Evolutionary conservation across 2,888 invertebrate species (phyloP), one percentile per base, ranked within the genome.

Genomic region (Ectropis crepuscularia): DNA sequence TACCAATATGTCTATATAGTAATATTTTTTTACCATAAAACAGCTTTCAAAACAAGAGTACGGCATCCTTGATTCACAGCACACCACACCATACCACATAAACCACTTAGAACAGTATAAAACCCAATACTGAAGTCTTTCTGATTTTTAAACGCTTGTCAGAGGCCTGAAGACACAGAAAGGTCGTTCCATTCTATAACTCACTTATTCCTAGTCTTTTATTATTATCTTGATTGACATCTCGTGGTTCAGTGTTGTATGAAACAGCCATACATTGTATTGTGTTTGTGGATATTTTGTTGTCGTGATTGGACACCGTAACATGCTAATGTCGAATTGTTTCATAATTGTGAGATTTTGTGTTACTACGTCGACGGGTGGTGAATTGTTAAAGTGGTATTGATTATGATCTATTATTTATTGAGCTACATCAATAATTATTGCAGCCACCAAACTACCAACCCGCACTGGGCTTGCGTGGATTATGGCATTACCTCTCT

Each of bases 171-270:
- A 57, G 57, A 57, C 42, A 47, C 42, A 47, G 36, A 46, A 43
- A 57, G 53, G 55, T 45, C 61, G 50, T 61, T 43, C 36, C 5
- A 16, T 10, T 16, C 38, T 7, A 43, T 12, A 8, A 50, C 38
- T 45, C 9, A 37, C 9, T 9, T 50, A 39, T 51, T 28, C 10
- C 51, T 51, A 51, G 41, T 6, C 41, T 41, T 50, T 36, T 53
- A 46, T 54, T 54, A 53, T 53, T 48, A 47, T 16, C 5, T 42
- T 65, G 50, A 64, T 73, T 41, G 63, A 63, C 63, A 58, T 37
- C 28, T 57, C 12, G 11, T 53, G 63, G 53, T 39, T 12, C 47
- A n/a, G 10, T 65, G 54, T 53, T 49, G 53, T 46, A 59, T 67
- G 48, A 61, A 58, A 55, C 42, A 39, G 8, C 57, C 50, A 53